Conservation (phyloP, 64 coral and sea anemone genomes). For the Platygyra sinensis region DNA sequence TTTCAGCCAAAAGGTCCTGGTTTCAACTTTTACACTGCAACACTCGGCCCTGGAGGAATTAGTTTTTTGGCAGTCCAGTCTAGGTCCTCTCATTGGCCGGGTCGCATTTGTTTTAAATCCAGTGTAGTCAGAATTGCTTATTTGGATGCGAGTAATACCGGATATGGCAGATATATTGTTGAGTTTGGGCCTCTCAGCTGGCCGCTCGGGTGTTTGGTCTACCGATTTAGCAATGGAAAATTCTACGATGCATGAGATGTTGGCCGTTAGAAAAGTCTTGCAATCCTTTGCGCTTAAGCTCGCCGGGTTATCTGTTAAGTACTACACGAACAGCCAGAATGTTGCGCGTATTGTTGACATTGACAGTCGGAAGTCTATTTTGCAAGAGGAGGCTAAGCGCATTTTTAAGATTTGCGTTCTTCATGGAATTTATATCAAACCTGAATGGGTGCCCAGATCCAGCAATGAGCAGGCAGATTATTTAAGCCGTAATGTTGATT, state of each 20-base stretch:
- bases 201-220: too few species aligned
- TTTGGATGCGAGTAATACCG: conserved; percentile 49
- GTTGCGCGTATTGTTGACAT: too few species aligned
- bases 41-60: conserved; percentile 35
- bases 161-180: conserved; percentile 56
- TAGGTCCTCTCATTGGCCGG: conserved; percentile 26
- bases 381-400: conserved; percentile 27
- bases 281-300: conserved; percentile 35
- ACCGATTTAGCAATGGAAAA: too few species aligned
- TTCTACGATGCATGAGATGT: conserved; percentile 36
- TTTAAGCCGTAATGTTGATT: too few species aligned
- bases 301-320: background rate
- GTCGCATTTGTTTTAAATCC: conserved; percentile 55
- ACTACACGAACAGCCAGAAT: conserved; percentile 31
- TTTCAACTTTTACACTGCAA: background rate
- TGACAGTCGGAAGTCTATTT: background rate
- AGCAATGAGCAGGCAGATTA: background rate
- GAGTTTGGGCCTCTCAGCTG: too few species aligned
- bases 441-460: conserved; percentile 5
- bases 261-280: conserved; percentile 32
- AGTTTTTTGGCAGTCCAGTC: conserved; percentile 61
- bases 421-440: conserved; percentile 46
- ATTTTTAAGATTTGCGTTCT: conserved; percentile 21
- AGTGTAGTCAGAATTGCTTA: conserved; percentile 59
- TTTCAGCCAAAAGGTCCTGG: conserved; percentile 34